Evolutionary conservation across 2,797 vertebrate species (phyloP), one percentile per base, ranked within the genome.

Genomic region (Heteromormyrus szaboi): DNA sequence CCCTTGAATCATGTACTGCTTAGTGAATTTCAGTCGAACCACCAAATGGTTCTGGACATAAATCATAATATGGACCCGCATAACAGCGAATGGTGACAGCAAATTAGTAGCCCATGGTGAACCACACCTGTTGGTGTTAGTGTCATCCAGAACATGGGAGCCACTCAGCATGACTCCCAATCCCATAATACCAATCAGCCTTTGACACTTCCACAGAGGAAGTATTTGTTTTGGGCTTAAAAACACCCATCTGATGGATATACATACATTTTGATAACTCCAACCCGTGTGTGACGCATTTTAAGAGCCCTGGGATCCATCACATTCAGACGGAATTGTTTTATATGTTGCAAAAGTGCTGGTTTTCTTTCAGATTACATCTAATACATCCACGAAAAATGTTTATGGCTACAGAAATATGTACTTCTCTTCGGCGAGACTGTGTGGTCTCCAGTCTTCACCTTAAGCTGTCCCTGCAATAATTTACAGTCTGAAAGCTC

Each of bases 361-460:
- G 29, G 44, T 87, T 87, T 87, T 46, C n/a, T 68, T 46, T 65
- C 41, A 87, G 41, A 41, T 62, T 56, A 87, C 86, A 65, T 85
- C 12, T 25, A 85, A 25, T 29, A 51, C 48, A 51, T 51, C 81
- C 48, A 85, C 46, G 81, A 85, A 85, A 25, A 25, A 51, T 44
- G 37, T 50, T 83, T n/a, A 50, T 51, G 48, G 44, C 44, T 85
- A 85, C 46, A 85, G 22, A 48, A 48, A 50, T 85, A 85, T 85
- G 48, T 85, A 46, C 44, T 29, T 85, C 46, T 50, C 81, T 50
- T 51, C 1, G 14, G 81, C 17, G 25, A 29, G n/a, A 3, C 29
- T 41, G n/a, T 46, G n/a, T 85, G 81, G 48, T 25, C 44, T 85
- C 22, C 41, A 44, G 44, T 85, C 53, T 59, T 86, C 51, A 86